Conservation (phyloP, 2,797 vertebrate species). For the Pelobates cultripes region DNA sequence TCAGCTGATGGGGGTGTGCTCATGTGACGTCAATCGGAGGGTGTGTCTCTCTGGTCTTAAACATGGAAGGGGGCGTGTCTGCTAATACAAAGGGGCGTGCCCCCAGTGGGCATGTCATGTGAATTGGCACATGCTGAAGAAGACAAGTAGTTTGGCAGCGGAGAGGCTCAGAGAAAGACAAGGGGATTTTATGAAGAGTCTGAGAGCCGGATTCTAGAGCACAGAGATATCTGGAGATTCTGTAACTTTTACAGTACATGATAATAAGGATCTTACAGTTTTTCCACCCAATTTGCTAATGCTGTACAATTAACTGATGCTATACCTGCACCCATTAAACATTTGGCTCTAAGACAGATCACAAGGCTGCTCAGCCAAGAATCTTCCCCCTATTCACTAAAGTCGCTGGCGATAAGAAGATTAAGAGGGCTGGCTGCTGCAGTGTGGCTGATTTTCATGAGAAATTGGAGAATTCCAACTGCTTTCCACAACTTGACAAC, state of each 20-base stretch:
- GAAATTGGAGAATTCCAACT: too few relatives aligned
- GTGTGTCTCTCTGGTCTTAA: not conserved
- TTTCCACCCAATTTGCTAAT: not conserved
- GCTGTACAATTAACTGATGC: not conserved
- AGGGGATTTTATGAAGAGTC: not conserved
- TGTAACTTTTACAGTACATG: not conserved
- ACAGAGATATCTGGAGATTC: not conserved
- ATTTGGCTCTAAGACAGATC: not conserved
- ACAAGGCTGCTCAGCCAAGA: too few relatives aligned
- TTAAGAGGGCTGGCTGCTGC: too few relatives aligned
- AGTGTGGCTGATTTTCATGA: too few relatives aligned
- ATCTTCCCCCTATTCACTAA: too few relatives aligned
- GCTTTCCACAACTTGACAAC: too few relatives aligned
- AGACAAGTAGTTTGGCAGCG: conserved; percentile 32
- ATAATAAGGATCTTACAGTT: not conserved
- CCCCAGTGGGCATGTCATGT: conserved; percentile 2
- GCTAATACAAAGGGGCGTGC: not conserved
- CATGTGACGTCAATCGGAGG: not conserved
- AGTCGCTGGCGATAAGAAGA: too few relatives aligned
- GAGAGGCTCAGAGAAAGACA: not conserved
- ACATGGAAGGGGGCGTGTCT: not conserved
- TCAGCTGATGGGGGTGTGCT: conserved; percentile 29
- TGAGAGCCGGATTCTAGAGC: not conserved
- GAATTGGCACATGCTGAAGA: conserved; percentile 32
- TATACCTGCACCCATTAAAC: not conserved